Evolutionary conservation across 2,797 vertebrate species (phyloP), one percentile per base, ranked within the genome.

Genomic region (Pygocentrus nattereri): DNA sequence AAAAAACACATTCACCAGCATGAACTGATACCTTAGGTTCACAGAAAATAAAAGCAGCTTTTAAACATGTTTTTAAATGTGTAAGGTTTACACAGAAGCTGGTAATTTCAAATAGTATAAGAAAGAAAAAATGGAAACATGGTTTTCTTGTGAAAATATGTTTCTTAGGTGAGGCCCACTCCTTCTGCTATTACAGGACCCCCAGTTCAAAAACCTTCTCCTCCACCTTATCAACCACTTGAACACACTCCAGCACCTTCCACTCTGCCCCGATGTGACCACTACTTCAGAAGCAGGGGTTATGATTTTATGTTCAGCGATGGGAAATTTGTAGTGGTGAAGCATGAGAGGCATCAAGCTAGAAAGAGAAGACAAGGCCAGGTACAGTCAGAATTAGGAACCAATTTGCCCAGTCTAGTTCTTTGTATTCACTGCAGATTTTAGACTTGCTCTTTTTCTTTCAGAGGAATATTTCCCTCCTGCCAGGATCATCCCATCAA

Each of bases 221-320:
- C n/a, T n/a, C n/a, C n/a, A n/a, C n/a, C n/a, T n/a, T n/a, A n/a
- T n/a, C n/a, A n/a, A n/a, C n/a, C n/a, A n/a, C n/a, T n/a, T n/a
- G n/a, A n/a, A n/a, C n/a, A n/a, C n/a, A n/a, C 19, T 25, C 23
- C 47, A 31, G 3, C 21, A 13, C 21, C 38, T 15, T 18, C 80
- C 23, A 80, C 70, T n/a, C 85, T 95, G 76, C 96, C 96, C 23
- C 86, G 85, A 18, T 97, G 96, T 91, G 94, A 96, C 82, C 81
- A 93, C 21, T 97, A 95, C 89, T 96, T 93, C 87, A 93, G 92
- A 82, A 90, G 94, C 41, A 94, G 91, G 88, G 96, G 95, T 67
- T 96, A 93, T 59, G 94, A 96, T 84, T 95, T 97, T 61, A 89
- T 81, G 21, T 86, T 94, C 85, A 91, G 90, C 61, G 93, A 96